A percentile compares a stretch with the other conserved stretches of the same genome.
These are phyloP conservation scores for Hypanus sabinus DNA, from an alignment of 2,113 vertebrate species.

Conservation along the genomic window DNA sequence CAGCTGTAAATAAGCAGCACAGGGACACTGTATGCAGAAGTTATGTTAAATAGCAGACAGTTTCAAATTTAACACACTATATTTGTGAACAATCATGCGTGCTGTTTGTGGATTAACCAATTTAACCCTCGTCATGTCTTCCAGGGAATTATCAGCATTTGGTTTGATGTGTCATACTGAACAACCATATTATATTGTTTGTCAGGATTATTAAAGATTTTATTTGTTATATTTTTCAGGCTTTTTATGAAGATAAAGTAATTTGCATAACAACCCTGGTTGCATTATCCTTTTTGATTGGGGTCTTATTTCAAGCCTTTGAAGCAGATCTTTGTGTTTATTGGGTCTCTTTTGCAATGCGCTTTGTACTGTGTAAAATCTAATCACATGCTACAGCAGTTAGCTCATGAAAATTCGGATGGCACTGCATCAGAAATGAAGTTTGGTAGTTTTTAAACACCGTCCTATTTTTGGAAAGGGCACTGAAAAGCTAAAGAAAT, in stretches of 20 bases:
- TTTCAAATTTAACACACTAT: neutral
- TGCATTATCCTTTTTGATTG: neutral
- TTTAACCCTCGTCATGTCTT: neutral
- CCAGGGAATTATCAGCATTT: neutral
- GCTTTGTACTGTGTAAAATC: conserved; percentile 23
- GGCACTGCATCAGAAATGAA: neutral
- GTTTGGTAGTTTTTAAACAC: neutral
- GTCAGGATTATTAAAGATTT: neutral
- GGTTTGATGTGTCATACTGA: neutral
- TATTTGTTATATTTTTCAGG: neutral
- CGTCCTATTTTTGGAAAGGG: neutral
- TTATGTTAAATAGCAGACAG: neutral
- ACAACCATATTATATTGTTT: neutral
- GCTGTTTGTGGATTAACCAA: neutral
- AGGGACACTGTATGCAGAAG: neutral
- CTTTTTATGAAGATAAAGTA: neutral
- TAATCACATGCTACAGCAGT: conserved; percentile 25
- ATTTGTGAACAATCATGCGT: no score
- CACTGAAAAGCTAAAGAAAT: neutral
- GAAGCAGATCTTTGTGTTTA: conserved; percentile 23
- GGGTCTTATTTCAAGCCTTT: conserved; percentile 25
- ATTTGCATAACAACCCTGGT: conserved; percentile 14
- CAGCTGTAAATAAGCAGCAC: neutral
- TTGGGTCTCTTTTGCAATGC: conserved; percentile 1
- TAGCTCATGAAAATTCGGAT: conserved; percentile 1